A percentile compares a stretch with the other conserved stretches of the same genome.
phyloP scores from a whole-genome alignment of 1,140 invertebrate genomes.

The Drosophila sucinea region DNA sequence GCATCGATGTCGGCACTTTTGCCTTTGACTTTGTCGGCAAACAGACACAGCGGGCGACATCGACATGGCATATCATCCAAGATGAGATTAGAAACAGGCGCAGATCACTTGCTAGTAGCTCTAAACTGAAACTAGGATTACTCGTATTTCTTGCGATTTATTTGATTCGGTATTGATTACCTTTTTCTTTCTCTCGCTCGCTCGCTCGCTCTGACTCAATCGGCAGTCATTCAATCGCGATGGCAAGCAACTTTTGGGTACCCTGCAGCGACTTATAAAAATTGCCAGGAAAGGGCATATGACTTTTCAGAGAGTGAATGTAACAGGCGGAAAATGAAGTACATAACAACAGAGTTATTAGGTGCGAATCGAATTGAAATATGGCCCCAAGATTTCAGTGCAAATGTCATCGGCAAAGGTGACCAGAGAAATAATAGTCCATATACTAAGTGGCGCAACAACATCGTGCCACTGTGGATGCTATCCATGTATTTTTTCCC shows the following conservation, averaged over 20 bases:
- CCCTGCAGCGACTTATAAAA: constrained; percentile 54
- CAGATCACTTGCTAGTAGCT: constrained; percentile 28
- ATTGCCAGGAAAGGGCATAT: constrained; percentile 63
- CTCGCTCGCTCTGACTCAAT: constrained; percentile 18
- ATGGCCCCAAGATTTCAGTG: constrained; percentile 33
- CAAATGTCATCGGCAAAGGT: constrained; percentile 40
- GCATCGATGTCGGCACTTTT: constrained; percentile 43
- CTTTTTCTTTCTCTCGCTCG: constrained; percentile 18
- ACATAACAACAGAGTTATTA: constrained; percentile 26
- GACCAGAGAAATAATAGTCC: background rate
- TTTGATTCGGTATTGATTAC: constrained; percentile 65
- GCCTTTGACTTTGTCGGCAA: constrained; percentile 78
- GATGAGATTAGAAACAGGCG: constrained; percentile 38
- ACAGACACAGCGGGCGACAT: constrained; percentile 61
- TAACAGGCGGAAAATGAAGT: constrained; percentile 49
- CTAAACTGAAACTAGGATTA: constrained; percentile 57
- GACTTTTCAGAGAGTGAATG: constrained; percentile 48
- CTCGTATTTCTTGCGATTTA: constrained; percentile 34
- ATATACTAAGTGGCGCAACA: no score
- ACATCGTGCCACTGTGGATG: background rate
- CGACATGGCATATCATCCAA: constrained; percentile 4
- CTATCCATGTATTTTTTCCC: no score
- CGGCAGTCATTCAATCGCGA: constrained; percentile 72
- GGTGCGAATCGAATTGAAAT: constrained; percentile 23
- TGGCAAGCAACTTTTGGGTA: constrained; percentile 54